Evolutionary conservation across 2,888 invertebrate species (phyloP), one percentile per base, ranked within the genome.

Genomic region (Pseudococcus longispinus): DNA sequence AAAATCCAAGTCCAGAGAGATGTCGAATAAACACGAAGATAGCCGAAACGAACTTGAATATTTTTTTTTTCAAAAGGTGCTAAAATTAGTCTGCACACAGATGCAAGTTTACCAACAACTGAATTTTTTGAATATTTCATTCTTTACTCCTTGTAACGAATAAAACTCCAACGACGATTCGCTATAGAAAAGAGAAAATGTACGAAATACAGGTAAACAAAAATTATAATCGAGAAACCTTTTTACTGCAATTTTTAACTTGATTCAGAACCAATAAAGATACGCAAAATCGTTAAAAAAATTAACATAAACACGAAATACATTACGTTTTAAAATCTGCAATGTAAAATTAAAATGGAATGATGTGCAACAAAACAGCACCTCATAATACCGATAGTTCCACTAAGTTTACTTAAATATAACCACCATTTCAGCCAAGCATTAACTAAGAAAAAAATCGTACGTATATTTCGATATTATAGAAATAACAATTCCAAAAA

Each of bases 281-380:
- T 42, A 74, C 11, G 8, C n/a, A 51, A 51, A 60, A 8, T 9
- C 11, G 37, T 70, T 70, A 15, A 65, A 77, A 77, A 77, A 77
- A 42, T 77, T 77, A 77, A 77, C 32, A 77, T 42, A 42, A 37
- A 77, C 77, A 77, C 42, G 77, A 77, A 77, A 8, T 20, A 77
- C 32, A 77, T 77, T 77, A 77, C 77, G 77, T 77, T 77, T 77
- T 77, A 42, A 77, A 77, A 77, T 20, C 77, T n/a, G 20, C n/a
- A 77, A 42, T 42, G 77, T 77, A 77, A 37, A 77, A 42, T 77
- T 77, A 77, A 37, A 77, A 77, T 77, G 77, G 77, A 77, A 77
- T 77, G 77, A 42, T 42, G 77, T 20, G 77, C 77, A 42, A 29
- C 26, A 32, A 32, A 74, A 77, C 77, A 42, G 42, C 77, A 77